Base-by-base conservation (phyloP, 1,140 invertebrate genomes). In the Bombus superbus region DNA sequence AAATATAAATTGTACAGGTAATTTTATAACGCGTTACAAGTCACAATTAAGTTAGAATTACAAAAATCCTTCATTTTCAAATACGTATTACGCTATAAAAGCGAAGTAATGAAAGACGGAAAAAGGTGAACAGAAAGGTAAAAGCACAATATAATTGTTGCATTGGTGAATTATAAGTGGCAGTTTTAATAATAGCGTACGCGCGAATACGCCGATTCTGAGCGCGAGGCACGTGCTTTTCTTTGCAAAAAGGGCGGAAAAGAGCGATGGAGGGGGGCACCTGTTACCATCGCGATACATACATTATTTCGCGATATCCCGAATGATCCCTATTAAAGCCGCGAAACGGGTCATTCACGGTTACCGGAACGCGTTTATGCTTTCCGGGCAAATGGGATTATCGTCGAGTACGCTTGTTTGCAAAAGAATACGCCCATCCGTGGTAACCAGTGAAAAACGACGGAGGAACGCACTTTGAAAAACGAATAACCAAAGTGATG, bases 171-270 rank as follows among this genome's bases (percentile, higher is more conserved):
- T 53, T 53, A 53, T 28, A 22, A 59, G 28, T 38, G 32, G 1
- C 22, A 38, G n/a, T 74, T 53, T 74, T 35, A 32, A 77, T 77
- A 77, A 77, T n/a, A 8, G 35, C 28, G 25, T n/a, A 42, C 18
- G 18, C 35, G 18, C 28, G 47, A 32, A 76, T 76, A 2, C 11
- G 2, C 28, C 18, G 40, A 28, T 78, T 38, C 57, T 22, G 59
- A 32, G 15, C 86, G 62, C 75, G 62, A 75, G 72, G 81, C 87
- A 87, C 87, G 87, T 84, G 86, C 84, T 85, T 84, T 77, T 81
- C 77, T 73, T 89, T 42, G 82, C 73, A 81, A 88, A 89, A 89
- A 87, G 59, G 62, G 25, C 10, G 82, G 81, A 80, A 88, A 85
- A 75, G 57, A 32, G 22, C 9, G 18, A n/a, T 25, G 47, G 28